phyloP scores from a whole-genome alignment of 2,888 invertebrate genomes.

The Agrotis segetum region DNA sequence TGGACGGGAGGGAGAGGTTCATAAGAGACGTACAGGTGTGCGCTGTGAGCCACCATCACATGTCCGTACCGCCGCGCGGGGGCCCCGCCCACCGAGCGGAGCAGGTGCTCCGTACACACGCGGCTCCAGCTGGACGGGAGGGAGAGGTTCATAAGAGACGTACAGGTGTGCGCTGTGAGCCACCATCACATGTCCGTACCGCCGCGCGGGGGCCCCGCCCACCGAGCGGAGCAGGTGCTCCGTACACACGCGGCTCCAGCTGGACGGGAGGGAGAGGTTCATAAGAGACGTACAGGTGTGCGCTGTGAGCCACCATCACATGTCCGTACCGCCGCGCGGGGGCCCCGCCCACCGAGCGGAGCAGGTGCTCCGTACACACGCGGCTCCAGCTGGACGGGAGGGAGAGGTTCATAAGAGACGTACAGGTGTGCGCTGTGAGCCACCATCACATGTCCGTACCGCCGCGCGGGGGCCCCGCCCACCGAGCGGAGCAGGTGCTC shows the following conservation, averaged over 20 bases:
- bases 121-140: slow-evolving; percentile 94
- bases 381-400: slow-evolving; percentile 94
- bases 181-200: slow-evolving; percentile 99
- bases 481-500: slow-evolving; percentile 97
- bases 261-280: slow-evolving; percentile 72
- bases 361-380: slow-evolving; percentile 97
- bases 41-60: slow-evolving; percentile 98
- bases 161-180: slow-evolving; percentile 97
- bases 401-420: slow-evolving; percentile 84
- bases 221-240: slow-evolving; percentile 97
- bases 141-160: slow-evolving; percentile 84
- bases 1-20: slow-evolving; percentile 72
- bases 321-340: slow-evolving; percentile 98
- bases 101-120: slow-evolving; percentile 97
- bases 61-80: slow-evolving; percentile 98
- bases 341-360: slow-evolving; percentile 97
- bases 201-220: slow-evolving; percentile 96
- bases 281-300: slow-evolving; percentile 95
- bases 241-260: slow-evolving; percentile 97
- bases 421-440: slow-evolving; percentile 97
- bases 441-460: slow-evolving; percentile 99
- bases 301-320: slow-evolving; percentile 98
- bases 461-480: slow-evolving; percentile 96
- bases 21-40: slow-evolving; percentile 95
- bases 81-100: slow-evolving; percentile 97